Conservation (phyloP, 1,140 invertebrate genomes). For the Drosophila seguyi region DNA sequence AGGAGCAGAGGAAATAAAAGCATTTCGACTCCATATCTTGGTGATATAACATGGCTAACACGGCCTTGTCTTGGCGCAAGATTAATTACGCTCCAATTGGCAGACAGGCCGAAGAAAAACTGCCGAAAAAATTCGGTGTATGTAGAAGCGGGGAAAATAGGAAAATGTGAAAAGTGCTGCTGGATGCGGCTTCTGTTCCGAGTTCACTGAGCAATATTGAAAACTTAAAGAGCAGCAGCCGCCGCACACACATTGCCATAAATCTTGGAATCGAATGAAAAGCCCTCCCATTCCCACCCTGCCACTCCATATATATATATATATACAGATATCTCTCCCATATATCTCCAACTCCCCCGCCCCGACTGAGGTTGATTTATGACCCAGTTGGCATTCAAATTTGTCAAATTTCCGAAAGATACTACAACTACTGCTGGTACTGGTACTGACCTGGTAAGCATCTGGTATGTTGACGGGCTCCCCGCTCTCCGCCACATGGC, state of each 20-base stretch:
- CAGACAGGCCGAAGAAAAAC: slow-evolving; percentile 53
- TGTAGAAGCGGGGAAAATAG: neutral
- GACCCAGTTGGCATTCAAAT: slow-evolving; percentile 70
- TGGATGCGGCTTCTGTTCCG: slow-evolving; percentile 2
- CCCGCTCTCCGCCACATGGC: slow-evolving; percentile 96
- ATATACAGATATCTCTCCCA: neutral
- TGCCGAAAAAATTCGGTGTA: slow-evolving; percentile 26
- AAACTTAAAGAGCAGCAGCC: slow-evolving; percentile 45
- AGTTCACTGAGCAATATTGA: slow-evolving; percentile 67
- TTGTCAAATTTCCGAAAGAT: slow-evolving; percentile 63
- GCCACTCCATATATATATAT: neutral
- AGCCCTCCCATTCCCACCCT: neutral
- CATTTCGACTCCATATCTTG: slow-evolving; percentile 45
- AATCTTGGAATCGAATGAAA: slow-evolving; percentile 62
- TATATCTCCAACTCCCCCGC: slow-evolving; percentile 12
- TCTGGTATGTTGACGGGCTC: slow-evolving; percentile 97
- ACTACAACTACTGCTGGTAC: slow-evolving; percentile 34
- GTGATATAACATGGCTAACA: slow-evolving; percentile 64
- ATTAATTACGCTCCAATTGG: slow-evolving; percentile 80
- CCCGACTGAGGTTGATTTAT: slow-evolving; percentile 66
- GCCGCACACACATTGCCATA: slow-evolving; percentile 46
- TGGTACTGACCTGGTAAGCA: slow-evolving; percentile 93
- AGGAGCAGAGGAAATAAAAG: slow-evolving; percentile 6
- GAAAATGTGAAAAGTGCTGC: slow-evolving; percentile 45
- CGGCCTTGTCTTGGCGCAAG: slow-evolving; percentile 60